Evolutionary conservation across 1,140 invertebrate species (phyloP), one percentile per base, ranked within the genome.

Genomic region (Amyelois transitella): DNA sequence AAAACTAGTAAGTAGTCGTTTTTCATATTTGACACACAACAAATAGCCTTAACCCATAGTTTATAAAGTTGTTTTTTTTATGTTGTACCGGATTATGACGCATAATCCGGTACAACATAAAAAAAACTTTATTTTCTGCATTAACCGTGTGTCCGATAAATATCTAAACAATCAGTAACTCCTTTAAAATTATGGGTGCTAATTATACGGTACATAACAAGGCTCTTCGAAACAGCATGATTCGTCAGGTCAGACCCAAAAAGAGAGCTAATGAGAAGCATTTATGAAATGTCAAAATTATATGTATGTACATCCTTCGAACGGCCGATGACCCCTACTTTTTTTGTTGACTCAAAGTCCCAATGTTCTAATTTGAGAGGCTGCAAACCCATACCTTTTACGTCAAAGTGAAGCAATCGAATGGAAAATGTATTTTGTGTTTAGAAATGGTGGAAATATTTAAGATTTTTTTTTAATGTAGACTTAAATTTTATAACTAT

Each of bases 271-370:
- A 85, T 74, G 75, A 75, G 63, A n/a, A 61, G 65, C 55, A 50
- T 75, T 81, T 75, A 75, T 69, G 72, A 79, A 81, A 75, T 73
- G 70, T 73, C 61, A 69, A 76, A 74, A 71, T 73, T 73, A 74
- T 73, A 64, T 47, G 61, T n/a, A n/a, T n/a, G n/a, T n/a, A 66
- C 54, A 64, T 74, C 66, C 54, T 64, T 45, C 51, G 45, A 50
- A 25, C 53, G 77, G 73, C 62, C 79, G 53, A 58, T 72, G 77
- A 80, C 47, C 55, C 19, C 47, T 5, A 55, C 7, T 28, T 56
- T 56, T 53, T 53, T 53, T 45, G 53, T 61, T 73, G 75, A 77
- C 75, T 64, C 62, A 50, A 32, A 44, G 60, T 52, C 58, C 53
- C 55, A 58, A 66, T 64, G 60, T 72, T 57, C 69, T 67, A 69